These are phyloP conservation scores for Tarsius wallacei DNA, from an alignment of 2,797 vertebrate genomes.

Conservation along the genomic window DNA sequence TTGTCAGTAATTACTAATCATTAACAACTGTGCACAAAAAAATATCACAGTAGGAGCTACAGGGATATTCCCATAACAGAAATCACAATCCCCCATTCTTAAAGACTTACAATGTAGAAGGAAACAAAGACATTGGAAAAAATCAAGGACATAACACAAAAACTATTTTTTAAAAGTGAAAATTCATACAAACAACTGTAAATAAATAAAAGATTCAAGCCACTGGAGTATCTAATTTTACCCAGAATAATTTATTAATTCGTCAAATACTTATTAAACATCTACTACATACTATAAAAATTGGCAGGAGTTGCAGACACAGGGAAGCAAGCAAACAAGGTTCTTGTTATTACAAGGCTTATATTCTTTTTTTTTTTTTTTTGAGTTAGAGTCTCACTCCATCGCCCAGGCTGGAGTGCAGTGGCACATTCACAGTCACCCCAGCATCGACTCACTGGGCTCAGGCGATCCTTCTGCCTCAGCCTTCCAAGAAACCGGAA, in stretches of 20 bases:
- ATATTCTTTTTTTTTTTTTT: background rate
- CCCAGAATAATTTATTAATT: constrained; percentile 62
- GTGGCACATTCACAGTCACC: too few relatives aligned
- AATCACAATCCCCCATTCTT: background rate
- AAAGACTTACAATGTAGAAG: constrained; percentile 24
- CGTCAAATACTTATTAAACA: constrained; percentile 47
- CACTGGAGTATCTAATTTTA: constrained; percentile 26
- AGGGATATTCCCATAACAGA: constrained; percentile 2
- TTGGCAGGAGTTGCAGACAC: background rate
- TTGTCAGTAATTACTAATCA: constrained; percentile 51
- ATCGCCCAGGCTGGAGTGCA: too few relatives aligned
- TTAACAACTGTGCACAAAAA: constrained; percentile 36
- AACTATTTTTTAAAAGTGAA: background rate
- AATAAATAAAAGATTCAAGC: constrained; percentile 33
- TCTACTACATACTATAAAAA: background rate
- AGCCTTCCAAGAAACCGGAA: too few relatives aligned
- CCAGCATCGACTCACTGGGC: too few relatives aligned
- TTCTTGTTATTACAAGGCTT: constrained; percentile 34
- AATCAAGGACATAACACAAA: constrained; percentile 3
- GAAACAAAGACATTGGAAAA: constrained; percentile 55
- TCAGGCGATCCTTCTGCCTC: too few relatives aligned
- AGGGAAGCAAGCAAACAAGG: constrained; percentile 16
- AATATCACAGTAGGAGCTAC: background rate
- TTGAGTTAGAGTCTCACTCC: too few relatives aligned
- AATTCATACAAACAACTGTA: background rate